Base-by-base conservation (phyloP, 2,113 vertebrate species). In the Eulemur rufifrons region DNA sequence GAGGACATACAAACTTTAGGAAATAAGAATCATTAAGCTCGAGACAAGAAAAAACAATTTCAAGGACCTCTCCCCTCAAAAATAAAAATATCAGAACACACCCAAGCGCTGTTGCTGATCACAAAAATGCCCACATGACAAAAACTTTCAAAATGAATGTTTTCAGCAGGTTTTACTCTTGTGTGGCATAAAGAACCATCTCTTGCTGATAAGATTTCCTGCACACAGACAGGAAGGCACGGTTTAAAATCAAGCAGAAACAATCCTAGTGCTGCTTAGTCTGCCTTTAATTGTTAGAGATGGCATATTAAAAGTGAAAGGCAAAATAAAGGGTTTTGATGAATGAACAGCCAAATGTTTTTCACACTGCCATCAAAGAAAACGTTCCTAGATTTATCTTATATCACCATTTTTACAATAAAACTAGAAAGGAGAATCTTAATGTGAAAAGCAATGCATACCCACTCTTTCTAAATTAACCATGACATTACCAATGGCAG, bases 301-400 rank as follows among this genome's bases (percentile, higher is more conserved):
- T 3, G 15, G 63, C 3, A 50, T n/a, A 96, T 83, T 95, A 97
- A 98, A 98, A 97, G 93, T 15, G 92, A 97, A 97, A 97, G 97
- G 97, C 89, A 93, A 97, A 88, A 89, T 42, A 77, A 25, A 85
- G 90, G 94, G 71, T 94, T 77, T 96, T 84, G 83, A 86, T 76
- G 71, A 45, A 68, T 12, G 32, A 92, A 63, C 63, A 93, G 52
- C 80, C 74, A 86, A 91, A 85, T 76, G 71, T 74, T 77, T 92
- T 82, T 74, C 54, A 93, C 32, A 37, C 59, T 68, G 20, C 27
- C 61, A 66, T 42, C 88, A 96, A 92, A 90, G 59, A 80, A 91
- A 93, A 52, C 5, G 29, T 73, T 85, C 66, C 56, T 91, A 88
- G 94, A 76, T 47, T 92, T 77, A 80, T 66, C 52, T 63, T 66